These are phyloP conservation scores for Ambastaia sidthimunki DNA, from an alignment of 2,797 vertebrate species.

Conservation along the genomic window DNA sequence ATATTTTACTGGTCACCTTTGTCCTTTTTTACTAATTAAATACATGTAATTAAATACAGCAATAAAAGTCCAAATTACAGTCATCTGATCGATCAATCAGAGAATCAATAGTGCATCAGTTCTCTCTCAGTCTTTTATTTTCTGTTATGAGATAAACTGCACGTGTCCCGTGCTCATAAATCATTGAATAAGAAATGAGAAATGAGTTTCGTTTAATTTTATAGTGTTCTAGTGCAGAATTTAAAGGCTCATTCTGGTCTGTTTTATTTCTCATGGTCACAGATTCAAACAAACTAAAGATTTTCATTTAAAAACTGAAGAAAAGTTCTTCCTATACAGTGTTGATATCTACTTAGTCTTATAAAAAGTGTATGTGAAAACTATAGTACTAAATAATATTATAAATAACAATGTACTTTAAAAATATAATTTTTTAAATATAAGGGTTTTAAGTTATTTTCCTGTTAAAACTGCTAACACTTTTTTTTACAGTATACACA, in stretches of 20 bases:
- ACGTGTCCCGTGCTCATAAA: not conserved
- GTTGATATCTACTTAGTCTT: too few species aligned
- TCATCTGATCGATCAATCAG: constrained; percentile 2
- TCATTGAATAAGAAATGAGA: too few species aligned
- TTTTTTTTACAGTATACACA: not conserved
- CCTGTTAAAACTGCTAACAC: not conserved
- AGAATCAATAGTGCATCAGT: not conserved
- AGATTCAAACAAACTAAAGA: too few species aligned
- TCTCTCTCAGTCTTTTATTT: not conserved
- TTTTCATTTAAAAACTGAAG: too few species aligned
- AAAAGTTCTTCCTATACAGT: too few species aligned
- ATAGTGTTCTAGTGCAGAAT: too few species aligned
- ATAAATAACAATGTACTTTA: not conserved
- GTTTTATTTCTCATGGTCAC: too few species aligned
- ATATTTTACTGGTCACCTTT: constrained; percentile 9
- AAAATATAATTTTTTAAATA: not conserved
- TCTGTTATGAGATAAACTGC: not conserved
- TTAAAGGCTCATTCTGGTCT: too few species aligned
- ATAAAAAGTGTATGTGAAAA: too few species aligned
- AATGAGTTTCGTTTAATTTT: too few species aligned
- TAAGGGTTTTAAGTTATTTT: not conserved
- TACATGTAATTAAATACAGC: constrained; percentile 9
- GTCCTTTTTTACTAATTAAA: constrained; percentile 25
- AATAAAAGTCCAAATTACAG: constrained; percentile 9
- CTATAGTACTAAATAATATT: too few species aligned